Evolutionary conservation across 1,140 invertebrate genomes (phyloP), one percentile per base, ranked within the genome.

Genomic region (Medauroidea extradentata): DNA sequence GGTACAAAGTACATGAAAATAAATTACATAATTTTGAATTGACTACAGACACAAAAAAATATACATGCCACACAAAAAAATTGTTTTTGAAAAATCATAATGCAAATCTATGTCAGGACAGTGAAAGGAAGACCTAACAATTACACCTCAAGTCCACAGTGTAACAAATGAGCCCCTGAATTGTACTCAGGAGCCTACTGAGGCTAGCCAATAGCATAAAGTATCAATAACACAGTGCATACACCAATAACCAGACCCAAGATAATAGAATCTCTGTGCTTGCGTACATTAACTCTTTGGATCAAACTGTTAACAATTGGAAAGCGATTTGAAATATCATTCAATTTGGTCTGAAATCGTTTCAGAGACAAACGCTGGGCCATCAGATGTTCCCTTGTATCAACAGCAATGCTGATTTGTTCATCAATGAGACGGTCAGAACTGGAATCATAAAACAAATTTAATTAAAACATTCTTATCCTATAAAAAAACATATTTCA

Each of bases 331-430:
- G 91, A 89, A 64, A 98, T 85, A 69, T 95, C 89, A 65, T 96
- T 96, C 69, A 98, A 89, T 70, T 91, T 85, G 5, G 92, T 94
- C 75, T 95, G 91, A 64, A 98, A 86, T 42, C 86, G 81, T 72
- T 95, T 95, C 64, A 98, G 91, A 5, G 88, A 83, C 56, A 90
- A 88, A 38, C 93, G 82, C 73, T 99, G 96, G 9, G 85, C 86
- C 41, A 89, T 81, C 42, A 98, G 77, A 75, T 96, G 90, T 63
- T 99, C 95, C 68, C 93, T 86, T 1, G 95, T 96, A 68, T 96
- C 93, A 74, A 98, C 89, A 18, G 95, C 95, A 75, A 98, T 96
- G 68, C 88, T 90, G 64, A 98, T 98, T 79, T 99, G 96, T 68
- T 99, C 94, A 73, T 96, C 95, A 25, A 98, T 83, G 70, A 99